Conservation (phyloP, 2,113 vertebrate genomes). For the Gopherus evgoodei region DNA sequence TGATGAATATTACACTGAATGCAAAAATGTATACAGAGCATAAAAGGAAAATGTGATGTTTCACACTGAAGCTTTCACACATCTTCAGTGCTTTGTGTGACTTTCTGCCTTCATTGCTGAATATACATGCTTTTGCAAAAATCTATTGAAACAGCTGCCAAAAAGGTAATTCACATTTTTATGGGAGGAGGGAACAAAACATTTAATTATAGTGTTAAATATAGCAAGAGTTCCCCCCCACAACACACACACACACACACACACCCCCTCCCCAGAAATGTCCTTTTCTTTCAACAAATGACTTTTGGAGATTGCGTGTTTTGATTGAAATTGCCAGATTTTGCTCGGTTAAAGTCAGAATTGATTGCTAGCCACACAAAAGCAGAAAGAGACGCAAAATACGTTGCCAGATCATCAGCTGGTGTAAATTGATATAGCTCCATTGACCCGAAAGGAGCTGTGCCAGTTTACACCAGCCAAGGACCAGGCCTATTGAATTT, state of each 20-base stretch:
- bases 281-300: not conserved
- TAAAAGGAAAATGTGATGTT: constrained; percentile 53
- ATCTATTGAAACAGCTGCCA: constrained; percentile 62
- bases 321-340: constrained; percentile 4
- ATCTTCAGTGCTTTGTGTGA: constrained; percentile 58
- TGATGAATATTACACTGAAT: constrained; percentile 51
- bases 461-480: not conserved
- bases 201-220: constrained; percentile 65
- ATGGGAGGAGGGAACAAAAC: constrained; percentile 30
- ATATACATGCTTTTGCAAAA: constrained; percentile 67
- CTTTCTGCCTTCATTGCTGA: constrained; percentile 61
- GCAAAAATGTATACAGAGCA: constrained; percentile 38
- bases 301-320: not conserved
- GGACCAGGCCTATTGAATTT: not conserved
- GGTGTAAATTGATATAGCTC: not conserved
- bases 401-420: not conserved
- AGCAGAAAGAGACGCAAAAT: not conserved
- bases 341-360: constrained; percentile 12
- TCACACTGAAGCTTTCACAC: constrained; percentile 60
- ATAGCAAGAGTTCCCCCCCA: not conserved
- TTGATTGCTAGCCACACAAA: not conserved
- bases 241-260: not conserved
- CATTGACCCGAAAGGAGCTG: not conserved
- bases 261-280: not conserved
- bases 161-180: constrained; percentile 55